Base-by-base conservation (phyloP, 1,140 invertebrate genomes). In the Agrilus planipennis region DNA sequence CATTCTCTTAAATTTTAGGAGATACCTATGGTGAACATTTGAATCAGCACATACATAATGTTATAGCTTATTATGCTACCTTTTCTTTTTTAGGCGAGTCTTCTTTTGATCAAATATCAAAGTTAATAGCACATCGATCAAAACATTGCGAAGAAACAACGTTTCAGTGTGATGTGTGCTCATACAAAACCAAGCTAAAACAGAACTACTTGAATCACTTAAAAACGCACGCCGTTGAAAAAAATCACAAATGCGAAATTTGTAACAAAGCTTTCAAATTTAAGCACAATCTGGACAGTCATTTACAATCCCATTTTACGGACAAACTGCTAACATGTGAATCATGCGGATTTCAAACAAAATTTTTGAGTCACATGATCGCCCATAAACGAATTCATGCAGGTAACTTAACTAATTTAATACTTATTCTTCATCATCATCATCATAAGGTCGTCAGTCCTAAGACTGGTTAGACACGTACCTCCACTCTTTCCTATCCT, bases 331-430 rank as follows among this genome's bases (percentile, higher is more conserved):
- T 62, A 28, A 53, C 49, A 2, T 81, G 78, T 58, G 76, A 77
- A 42, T 62, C 65, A 7, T 81, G 78, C 63, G 71, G 74, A 12
- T 81, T 80, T 54, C 64, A 70, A 41, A 79, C 76, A 15, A 80
- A 80, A 54, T 79, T 73, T 55, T 66, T 78, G 37, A 76, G 73
- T 46, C 76, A 81, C 59, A 65, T 81, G 41, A 72, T 75, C 27
- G 67, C 72, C 14, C 78, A 81, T 56, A 75, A 73, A 49, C 59
- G 76, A 30, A 74, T 77, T 43, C 78, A 81, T 57, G 67, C 73
- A 53, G 68, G 71, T 71, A 55, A 47, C 20, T n/a, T n/a, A n/a
- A n/a, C n/a, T n/a, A n/a, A n/a, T n/a, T n/a, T n/a, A n/a, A n/a
- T n/a, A n/a, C n/a, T n/a, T n/a, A n/a, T n/a, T n/a, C n/a, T n/a